Base-by-base conservation (phyloP, 2,888 invertebrate species). In the Lithophane semibrunnea region DNA sequence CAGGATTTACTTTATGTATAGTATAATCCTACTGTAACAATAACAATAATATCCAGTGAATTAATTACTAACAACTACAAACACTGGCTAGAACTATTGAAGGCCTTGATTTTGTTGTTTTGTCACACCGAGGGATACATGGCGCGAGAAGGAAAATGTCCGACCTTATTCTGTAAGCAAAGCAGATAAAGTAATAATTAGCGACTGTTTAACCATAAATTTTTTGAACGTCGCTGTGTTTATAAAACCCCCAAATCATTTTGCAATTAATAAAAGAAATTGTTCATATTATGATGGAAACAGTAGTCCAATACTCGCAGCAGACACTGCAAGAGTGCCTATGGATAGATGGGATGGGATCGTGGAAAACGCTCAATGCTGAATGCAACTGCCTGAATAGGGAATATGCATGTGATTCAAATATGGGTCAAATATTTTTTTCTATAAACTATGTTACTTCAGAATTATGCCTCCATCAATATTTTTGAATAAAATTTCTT, bases 21-120 rank as follows among this genome's bases (percentile, higher is more conserved):
- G 21, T 49, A 44, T 61, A 73, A 73, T 61, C 65, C 13, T 24
- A 63, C 49, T 66, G 63, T 56, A 52, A 69, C 49, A 68, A 83
- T n/a, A n/a, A n/a, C n/a, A n/a, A n/a, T n/a, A n/a, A n/a, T 83
- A 73, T 61, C 16, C n/a, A 37, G 58, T 65, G 63, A 83, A 82
- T 77, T 12, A 69, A 56, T 70, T 60, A 66, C 12, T n/a, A 56
- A 69, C 21, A 29, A 65, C 37, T 29, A 29, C 47, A 42, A 18
- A 44, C 44, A 52, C 37, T 75, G 9, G 42, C 63, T 56, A 60
- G 13, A 75, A 54, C 5, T 65, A 60, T 5, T n/a, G 54, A 60
- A 18, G 29, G 52, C 47, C 54, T 67, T 44, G 77, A 49, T 64
- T 77, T 67, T 56, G 56, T 16, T 10, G 58, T 47, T 64, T 29